phyloP scores from a whole-genome alignment of 2,888 invertebrate genomes.

The Daptonema setosum region DNA sequence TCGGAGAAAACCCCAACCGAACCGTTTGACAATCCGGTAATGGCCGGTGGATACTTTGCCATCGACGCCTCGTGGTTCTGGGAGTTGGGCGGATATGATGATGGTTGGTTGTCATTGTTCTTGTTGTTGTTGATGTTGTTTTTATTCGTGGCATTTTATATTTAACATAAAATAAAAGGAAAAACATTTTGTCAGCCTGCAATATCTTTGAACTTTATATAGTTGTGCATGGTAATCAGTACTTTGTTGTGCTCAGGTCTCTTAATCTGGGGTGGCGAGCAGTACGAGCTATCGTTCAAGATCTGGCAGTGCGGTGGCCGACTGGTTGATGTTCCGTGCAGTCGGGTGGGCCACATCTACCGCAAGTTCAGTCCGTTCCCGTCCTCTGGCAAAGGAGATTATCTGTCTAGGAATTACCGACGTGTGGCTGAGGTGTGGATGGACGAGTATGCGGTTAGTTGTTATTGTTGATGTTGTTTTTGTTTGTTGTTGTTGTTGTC shows the following conservation, averaged over 20 bases:
- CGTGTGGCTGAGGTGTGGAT: slow-evolving; percentile 90
- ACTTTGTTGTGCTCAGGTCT: too few relatives aligned
- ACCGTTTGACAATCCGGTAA: slow-evolving; percentile 69
- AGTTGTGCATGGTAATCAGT: too few relatives aligned
- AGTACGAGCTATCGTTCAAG: slow-evolving; percentile 81
- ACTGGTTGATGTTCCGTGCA: slow-evolving; percentile 74
- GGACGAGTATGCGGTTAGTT: slow-evolving; percentile 57
- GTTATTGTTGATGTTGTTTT: too few relatives aligned
- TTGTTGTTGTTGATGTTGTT: background rate
- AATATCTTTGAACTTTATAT: too few relatives aligned
- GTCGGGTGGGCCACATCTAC: slow-evolving; percentile 57
- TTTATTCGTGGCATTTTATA: too few relatives aligned
- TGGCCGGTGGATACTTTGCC: slow-evolving; percentile 86
- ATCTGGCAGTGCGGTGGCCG: slow-evolving; percentile 85
- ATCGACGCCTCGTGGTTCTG: slow-evolving; percentile 68
- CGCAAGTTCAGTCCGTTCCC: slow-evolving; percentile 46
- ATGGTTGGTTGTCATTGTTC: slow-evolving; percentile 17
- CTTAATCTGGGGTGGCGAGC: slow-evolving; percentile 89
- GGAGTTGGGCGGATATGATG: slow-evolving; percentile 76
- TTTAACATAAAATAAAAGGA: too few relatives aligned
- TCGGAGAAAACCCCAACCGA: slow-evolving; percentile 41
- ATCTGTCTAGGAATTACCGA: slow-evolving; percentile 63
- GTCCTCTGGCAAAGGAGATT: slow-evolving; percentile 67
- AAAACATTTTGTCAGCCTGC: too few relatives aligned
- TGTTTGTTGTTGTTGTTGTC: too few relatives aligned